Base-by-base conservation (phyloP, 2,888 invertebrate genomes). In the Noctua janthina region DNA sequence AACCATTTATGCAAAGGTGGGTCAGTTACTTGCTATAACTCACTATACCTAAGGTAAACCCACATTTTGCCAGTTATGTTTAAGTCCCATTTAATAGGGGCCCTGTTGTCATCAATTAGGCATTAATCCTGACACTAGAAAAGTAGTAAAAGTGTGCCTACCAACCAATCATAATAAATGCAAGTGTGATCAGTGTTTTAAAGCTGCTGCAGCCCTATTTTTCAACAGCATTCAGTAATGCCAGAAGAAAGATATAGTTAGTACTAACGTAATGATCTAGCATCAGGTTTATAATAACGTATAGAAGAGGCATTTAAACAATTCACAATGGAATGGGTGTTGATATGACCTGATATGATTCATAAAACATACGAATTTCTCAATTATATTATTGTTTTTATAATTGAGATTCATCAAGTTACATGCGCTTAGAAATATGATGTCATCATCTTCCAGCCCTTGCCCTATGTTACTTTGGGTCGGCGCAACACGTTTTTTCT, bases 281-380 rank as follows among this genome's bases (percentile, higher is more conserved):
- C 43, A 43, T 11, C 8, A 11, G 17, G 11, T 23, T 64, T 35
- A 54, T n/a, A n/a, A 64, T 29, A 43, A 13, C 2, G 1, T 59
- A 64, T 77, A 51, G n/a, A 77, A 49, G 15, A 78, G 17, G 23
- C 6, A 66, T 17, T 29, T 51, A 76, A 49, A 78, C 29, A 46
- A 78, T 54, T 54, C 54, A 46, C 43, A 79, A 54, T 54, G 35
- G 29, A 77, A 62, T 39, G 17, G 15, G 20, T 74, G 71, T 51
- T 74, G 49, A 17, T 51, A 39, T 23, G 1, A 66, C 20, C 17
- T 29, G 64, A 39, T 23, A 20, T 77, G 49, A 77, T 51, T 49
- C 43, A 66, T 8, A 77, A 20, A 49, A 23, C 39, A 49, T 51
- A 20, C 35, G 56, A 76, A n/a, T 15, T 39, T 39, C 35, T 10